Evolutionary conservation across 2,888 invertebrate genomes (phyloP).

Genomic region (Rhamnusium bicolor): DNA sequence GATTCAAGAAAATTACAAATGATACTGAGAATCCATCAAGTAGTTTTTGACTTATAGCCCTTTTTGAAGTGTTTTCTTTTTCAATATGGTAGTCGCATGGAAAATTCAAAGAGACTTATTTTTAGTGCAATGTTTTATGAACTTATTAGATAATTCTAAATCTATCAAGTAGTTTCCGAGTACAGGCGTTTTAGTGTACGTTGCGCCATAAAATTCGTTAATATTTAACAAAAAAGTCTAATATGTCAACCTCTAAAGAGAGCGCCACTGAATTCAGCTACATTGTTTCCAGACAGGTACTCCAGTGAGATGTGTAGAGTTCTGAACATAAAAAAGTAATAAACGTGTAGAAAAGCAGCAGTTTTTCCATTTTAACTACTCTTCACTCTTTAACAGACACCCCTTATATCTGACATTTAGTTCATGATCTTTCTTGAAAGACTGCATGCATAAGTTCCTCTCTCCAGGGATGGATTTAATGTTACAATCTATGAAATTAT

Average conservation of each 20-base stretch:
- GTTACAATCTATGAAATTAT: neutral
- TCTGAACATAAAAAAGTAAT: conserved; percentile 36
- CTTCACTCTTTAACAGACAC: conserved; percentile 32
- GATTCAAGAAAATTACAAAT: too few species aligned
- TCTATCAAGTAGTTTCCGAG: too few species aligned
- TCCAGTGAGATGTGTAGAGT: conserved; percentile 22
- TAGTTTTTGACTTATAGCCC: too few species aligned
- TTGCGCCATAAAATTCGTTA: neutral
- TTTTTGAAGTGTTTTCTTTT: too few species aligned
- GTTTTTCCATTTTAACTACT: conserved; percentile 29
- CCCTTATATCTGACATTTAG: conserved; percentile 34
- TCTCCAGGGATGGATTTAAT: conserved; percentile 3
- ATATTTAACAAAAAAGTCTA: neutral
- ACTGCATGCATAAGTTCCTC: conserved; percentile 19
- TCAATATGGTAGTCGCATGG: too few species aligned
- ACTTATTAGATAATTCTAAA: too few species aligned
- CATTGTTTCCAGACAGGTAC: conserved; percentile 29
- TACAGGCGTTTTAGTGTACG: too few species aligned
- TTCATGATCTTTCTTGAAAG: conserved; percentile 30
- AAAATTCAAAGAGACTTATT: too few species aligned
- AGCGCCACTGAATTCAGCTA: conserved; percentile 15
- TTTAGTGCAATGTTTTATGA: too few species aligned
- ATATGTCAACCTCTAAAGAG: neutral
- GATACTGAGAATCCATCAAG: too few species aligned
- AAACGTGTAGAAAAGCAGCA: conserved; percentile 31